phyloP scores from a whole-genome alignment of 2,113 vertebrate genomes.

The Varanus komodoensis region DNA sequence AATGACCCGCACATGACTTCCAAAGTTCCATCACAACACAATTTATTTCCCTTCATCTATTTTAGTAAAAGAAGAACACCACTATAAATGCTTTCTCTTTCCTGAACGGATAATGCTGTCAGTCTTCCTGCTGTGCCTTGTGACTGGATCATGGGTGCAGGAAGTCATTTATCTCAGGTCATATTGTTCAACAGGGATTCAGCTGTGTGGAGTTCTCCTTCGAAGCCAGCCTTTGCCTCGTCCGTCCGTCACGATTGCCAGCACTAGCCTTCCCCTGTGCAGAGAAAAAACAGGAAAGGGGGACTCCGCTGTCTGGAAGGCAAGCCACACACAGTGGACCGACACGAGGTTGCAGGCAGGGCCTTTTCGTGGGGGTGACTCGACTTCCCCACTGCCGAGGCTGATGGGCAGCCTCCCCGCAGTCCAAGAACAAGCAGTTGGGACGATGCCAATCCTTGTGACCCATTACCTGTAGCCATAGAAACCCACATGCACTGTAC shows the following conservation, averaged over 20 bases:
- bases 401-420: conserved; percentile 68
- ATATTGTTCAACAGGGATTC: conserved; percentile 49
- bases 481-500: conserved; percentile 54
- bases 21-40: background rate
- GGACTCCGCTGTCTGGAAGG: conserved; percentile 34
- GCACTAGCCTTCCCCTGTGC: conserved; percentile 51
- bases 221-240: background rate
- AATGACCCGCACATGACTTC: background rate
- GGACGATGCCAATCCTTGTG: conserved; percentile 49
- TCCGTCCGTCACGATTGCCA: conserved; percentile 73
- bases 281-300: conserved; percentile 37
- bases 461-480: conserved; percentile 65
- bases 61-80: conserved; percentile 69
- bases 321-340: conserved; percentile 32
- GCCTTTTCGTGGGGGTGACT: conserved; percentile 67
- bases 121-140: conserved; percentile 65
- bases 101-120: conserved; percentile 73
- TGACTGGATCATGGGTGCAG: conserved; percentile 63
- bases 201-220: conserved; percentile 12
- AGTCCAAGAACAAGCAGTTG: conserved; percentile 36
- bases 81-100: conserved; percentile 74
- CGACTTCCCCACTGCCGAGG: conserved; percentile 50
- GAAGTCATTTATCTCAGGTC: conserved; percentile 76
- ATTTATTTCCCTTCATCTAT: conserved; percentile 71
- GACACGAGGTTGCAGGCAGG: conserved; percentile 45